Base-by-base conservation (phyloP, 2,888 invertebrate species). In the Listrodromus nycthemerus region DNA sequence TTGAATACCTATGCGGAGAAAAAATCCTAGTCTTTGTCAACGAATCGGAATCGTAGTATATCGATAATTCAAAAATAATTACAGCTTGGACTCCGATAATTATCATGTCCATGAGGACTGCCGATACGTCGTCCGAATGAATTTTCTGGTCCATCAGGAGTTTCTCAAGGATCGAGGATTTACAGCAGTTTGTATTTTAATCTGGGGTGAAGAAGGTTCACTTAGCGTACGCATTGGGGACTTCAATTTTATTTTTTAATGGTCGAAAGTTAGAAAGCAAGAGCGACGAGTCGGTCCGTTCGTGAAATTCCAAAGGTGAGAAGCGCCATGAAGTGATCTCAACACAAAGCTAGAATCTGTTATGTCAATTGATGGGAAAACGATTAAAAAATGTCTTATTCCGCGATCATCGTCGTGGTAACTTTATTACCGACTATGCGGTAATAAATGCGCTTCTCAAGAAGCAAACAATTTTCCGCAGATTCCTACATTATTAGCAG, bases 1-100 rank as follows among this genome's bases (percentile, higher is more conserved):
- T 10, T 45, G 27, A 50, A 67, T n/a, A 24, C 8, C 5, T 48
- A 4, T 19, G 16, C 24, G 19, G 37, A 2, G 24, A 13, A 41
- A 48, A 21, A 67, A 30, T 33, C 61, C 81, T 86, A 92, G 91
- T 93, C 85, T 91, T 95, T 94, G 89, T 96, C 95, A 84, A 95
- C 94, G 92, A 96, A 96, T 90, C 96, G 95, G 91, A 96, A 95
- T 91, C 95, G 95, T 81, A 96, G 92, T 8, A 67, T 24, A 63
- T n/a, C n/a, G n/a, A n/a, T n/a, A n/a, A n/a, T n/a, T 73, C 37
- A 7, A 50, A 55, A 21, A 61, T 37, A 86, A 90, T 91, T 91
- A 95, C 95, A 88, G 96, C 95, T 88, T 96, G 96, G 0, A 96
- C 95, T 79, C 96, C 96, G 87, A 96, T 94, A 6, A 96, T 92